Conservation (phyloP, 2,797 vertebrate genomes). For the Gobio occitaniae region DNA sequence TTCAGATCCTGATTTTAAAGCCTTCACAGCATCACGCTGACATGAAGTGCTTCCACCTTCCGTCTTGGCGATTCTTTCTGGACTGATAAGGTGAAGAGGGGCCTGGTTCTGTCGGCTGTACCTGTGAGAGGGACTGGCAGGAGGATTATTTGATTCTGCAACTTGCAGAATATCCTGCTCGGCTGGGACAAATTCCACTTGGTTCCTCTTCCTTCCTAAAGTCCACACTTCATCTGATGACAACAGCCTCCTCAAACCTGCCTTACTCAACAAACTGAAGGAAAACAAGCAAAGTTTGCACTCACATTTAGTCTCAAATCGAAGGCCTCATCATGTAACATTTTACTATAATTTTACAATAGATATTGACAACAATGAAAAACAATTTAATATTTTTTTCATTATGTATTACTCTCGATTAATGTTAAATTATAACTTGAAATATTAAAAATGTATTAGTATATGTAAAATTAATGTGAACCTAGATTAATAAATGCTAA, state of each 20-base stretch:
- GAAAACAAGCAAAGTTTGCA: constrained; percentile 36
- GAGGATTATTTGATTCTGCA: constrained; percentile 35
- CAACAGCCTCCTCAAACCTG: constrained; percentile 55
- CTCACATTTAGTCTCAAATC: not conserved
- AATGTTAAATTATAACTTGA: not conserved
- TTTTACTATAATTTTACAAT: not conserved
- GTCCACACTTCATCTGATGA: constrained; percentile 59
- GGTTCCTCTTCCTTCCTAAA: constrained; percentile 57
- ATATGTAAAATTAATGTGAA: not conserved
- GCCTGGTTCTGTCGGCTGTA: constrained; percentile 39
- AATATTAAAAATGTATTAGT: not conserved
- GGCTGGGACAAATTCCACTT: constrained; percentile 45
- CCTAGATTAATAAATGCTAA: not conserved
- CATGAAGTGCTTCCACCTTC: constrained; percentile 37
- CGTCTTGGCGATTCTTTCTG: constrained; percentile 44
- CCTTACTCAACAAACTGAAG: constrained; percentile 57
- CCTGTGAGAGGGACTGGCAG: constrained; percentile 29
- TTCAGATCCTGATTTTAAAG: constrained; percentile 31
- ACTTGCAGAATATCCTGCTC: constrained; percentile 49
- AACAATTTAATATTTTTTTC: too few relatives aligned
- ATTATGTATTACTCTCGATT: not conserved
- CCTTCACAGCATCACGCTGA: constrained; percentile 27
- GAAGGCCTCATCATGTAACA: not conserved
- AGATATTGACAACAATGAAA: not conserved
- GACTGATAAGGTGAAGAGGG: constrained; percentile 20